These are phyloP conservation scores for Scolopax rusticola DNA, from an alignment of 2,797 vertebrate genomes.

Conservation along the genomic window DNA sequence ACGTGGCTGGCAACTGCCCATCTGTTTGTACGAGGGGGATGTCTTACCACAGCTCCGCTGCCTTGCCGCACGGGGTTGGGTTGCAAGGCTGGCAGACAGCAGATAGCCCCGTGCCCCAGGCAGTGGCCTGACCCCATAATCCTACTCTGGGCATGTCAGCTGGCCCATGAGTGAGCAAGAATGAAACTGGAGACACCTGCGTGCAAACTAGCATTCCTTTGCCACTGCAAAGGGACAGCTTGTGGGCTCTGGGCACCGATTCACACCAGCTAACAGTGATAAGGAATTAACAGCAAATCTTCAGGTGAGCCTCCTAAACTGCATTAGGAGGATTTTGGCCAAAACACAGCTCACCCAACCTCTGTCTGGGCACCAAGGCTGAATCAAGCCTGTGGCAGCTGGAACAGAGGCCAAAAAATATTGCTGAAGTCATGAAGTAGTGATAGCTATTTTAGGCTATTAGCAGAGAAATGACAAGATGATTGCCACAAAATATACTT, in stretches of 20 bases:
- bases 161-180: not conserved
- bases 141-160: not conserved
- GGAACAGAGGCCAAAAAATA: constrained; percentile 1
- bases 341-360: not conserved
- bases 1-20: rapidly evolving
- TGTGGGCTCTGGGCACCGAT: not conserved
- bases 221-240: not conserved
- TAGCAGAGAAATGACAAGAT: constrained; percentile 21
- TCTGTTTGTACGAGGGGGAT: not conserved
- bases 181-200: not conserved
- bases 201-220: rapidly evolving
- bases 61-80: rapidly evolving
- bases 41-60: not conserved
- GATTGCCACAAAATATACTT: constrained; percentile 33
- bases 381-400: not conserved
- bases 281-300: not conserved
- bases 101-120: not conserved
- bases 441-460: constrained; percentile 21
- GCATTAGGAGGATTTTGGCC: not conserved
- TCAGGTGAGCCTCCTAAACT: not conserved
- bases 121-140: not conserved
- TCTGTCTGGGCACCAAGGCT: not conserved
- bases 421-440: not conserved
- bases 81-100: not conserved
- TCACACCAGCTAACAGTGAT: not conserved